Evolutionary conservation across 1,140 invertebrate species (phyloP), one percentile per base, ranked within the genome.

Genomic region (Pissodes strobi): DNA sequence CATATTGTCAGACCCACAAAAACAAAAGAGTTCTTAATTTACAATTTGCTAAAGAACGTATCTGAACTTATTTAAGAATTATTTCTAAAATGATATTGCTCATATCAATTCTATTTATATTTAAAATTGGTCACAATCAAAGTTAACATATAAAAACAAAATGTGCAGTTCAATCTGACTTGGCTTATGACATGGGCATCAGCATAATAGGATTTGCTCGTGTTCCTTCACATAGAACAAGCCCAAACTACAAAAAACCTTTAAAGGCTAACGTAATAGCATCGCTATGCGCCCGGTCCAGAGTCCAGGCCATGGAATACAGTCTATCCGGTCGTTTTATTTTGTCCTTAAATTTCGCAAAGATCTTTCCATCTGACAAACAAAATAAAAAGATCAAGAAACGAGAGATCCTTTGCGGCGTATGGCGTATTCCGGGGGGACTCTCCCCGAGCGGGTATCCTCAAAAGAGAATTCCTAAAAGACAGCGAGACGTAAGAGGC

Each of bases 311-410:
- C n/a, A 2, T 9, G 45, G 18, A 21, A 19, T 48, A 48, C 52
- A 15, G 12, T 43, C 10, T 45, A 43, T 18, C 55, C 12, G n/a
- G 38, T 43, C 41, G 55, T 57, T 57, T 30, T 45, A 57, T 57
- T 34, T 45, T 45, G 38, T 30, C 23, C 55, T 13, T 45, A 57
- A 57, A 57, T 59, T 59, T 48, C 27, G n/a, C 43, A 21, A 52
- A 34, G 23, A 48, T 59, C 57, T 59, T 22, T 23, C 57, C 10
- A 49, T 48, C 57, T 59, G 45, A 59, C 57, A 59, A 59, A 59
- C 57, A 59, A 59, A 59, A 59, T 59, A 59, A 59, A 46, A 59
- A 59, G 57, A 59, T 59, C 48, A 59, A 59, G 57, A 49, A 59
- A 59, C 43, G 43, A 34, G n/a, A n/a, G 41, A 48, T 59, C 43